These are phyloP conservation scores for Palythoa heliodiscus DNA, from an alignment of 92 coral and sea anemone species.

Conservation along the genomic window DNA sequence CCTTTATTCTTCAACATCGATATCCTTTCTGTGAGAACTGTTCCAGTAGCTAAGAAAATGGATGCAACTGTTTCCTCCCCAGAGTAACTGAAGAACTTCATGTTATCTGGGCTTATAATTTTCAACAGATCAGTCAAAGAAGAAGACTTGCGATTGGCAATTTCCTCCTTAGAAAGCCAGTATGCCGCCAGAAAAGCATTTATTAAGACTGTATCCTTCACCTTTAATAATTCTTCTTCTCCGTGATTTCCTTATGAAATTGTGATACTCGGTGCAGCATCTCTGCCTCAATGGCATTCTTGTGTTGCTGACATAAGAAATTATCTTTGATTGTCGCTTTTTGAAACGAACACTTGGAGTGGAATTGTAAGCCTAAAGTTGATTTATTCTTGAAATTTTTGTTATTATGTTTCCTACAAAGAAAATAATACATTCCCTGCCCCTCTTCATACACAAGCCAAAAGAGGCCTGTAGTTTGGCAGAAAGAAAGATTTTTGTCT, in stretches of 20 bases:
- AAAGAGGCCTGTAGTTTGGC: conserved; percentile 56
- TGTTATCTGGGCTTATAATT: conserved; percentile 58
- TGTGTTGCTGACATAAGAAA: conserved; percentile 45
- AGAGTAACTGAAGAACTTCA: conserved; percentile 50
- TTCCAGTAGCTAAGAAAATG: conserved; percentile 54
- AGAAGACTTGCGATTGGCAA: conserved; percentile 47
- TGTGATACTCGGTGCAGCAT: conserved; percentile 52
- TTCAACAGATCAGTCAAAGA: conserved; percentile 49
- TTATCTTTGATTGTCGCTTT: conserved; percentile 44
- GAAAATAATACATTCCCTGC: conserved; percentile 47
- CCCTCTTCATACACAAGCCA: conserved; percentile 55
- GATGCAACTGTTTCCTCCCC: conserved; percentile 54
- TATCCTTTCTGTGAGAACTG: conserved; percentile 49
- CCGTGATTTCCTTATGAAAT: conserved; percentile 58
- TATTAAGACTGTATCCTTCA: conserved; percentile 33
- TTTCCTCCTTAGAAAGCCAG: conserved; percentile 58
- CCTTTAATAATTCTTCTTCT: conserved; percentile 56
- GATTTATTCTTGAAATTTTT: conserved; percentile 50
- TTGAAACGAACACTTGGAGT: conserved; percentile 46
- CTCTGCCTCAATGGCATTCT: conserved; percentile 54
- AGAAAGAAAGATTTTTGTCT: conserved; percentile 50
- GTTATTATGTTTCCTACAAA: conserved; percentile 51
- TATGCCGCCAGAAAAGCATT: conserved; percentile 60
- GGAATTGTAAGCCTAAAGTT: conserved; percentile 42
- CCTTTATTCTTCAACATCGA: conserved; percentile 42